Evolutionary conservation across 2,113 vertebrate species (phyloP), one percentile per base, ranked within the genome.

Genomic region (Meles meles): DNA sequence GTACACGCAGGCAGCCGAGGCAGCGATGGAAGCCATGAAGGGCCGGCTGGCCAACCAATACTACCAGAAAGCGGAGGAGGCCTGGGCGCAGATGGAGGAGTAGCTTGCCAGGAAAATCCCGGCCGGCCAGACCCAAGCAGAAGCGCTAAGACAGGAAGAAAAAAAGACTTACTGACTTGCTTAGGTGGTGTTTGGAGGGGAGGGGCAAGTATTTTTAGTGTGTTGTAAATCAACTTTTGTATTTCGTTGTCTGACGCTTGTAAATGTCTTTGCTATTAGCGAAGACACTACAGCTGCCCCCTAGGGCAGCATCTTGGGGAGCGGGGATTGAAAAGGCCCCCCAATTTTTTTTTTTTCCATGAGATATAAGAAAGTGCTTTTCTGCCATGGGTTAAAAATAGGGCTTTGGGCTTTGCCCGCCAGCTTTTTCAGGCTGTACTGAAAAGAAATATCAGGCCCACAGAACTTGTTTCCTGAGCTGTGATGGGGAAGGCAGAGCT

Each of bases 51-150:
- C 99, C 71, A 99, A 99, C 98, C 98, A 99, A 96, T 99, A 99
- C 98, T 99, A 99, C 97, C 98, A 99, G 98, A 99, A 99, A 98
- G 99, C 99, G 0, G 99, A 99, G 94, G 99, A 99, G 94, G 99
- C 99, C 76, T 99, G 99, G 99, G 99, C 99, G 0, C 97, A 99
- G 95, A 99, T 99, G 99, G 99, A 99, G 96, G 99, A 99, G 55
- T 99, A 84, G 98, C 27, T 9, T 1, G 0, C 7, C 79, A 0
- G 93, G n/a, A 65, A 10, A 21, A 42, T 27, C 93, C 21, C 59
- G 14, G 67, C 72, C 5, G 3, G 23, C 88, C 21, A 10, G 55
- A 27, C 77, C 21, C 29, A 27, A 69, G 92, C 89, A 57, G 74
- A 55, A 69, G 65, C 91, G 79, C 88, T 82, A 29, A 47, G 67